Base-by-base conservation (phyloP, 2,113 vertebrate genomes). In the Solea solea region DNA sequence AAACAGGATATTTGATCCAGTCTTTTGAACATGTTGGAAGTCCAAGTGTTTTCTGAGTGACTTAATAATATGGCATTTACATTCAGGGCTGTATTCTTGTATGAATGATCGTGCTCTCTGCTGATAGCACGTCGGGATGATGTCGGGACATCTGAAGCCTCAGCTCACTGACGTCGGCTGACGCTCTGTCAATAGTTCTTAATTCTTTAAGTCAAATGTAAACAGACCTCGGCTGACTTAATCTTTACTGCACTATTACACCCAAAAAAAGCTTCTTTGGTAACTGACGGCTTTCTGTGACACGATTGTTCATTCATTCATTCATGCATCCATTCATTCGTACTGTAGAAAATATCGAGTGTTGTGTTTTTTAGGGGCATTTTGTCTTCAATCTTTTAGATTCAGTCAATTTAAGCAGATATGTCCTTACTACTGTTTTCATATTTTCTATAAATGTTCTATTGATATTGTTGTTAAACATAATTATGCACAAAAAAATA, bases 151-250 rank as follows among this genome's bases (percentile, higher is more conserved):
- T 71, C 49, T 85, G 72, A 69, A 39, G 52, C 62, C 54, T 74
- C 76, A 80, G 8, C 54, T 55, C 39, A 53, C 62, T 69, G 72
- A 87, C 67, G 53, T 56, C n/a, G 8, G 53, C 5, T 78, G 73
- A 49, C 80, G 61, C 57, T 2, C 52, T 46, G 53, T 85, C 70
- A 76, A 11, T 65, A 21, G 61, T 61, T 25, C 39, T 40, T 15
- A 49, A 61, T 69, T 58, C 66, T 74, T 72, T 81, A 68, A 78
- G 64, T 73, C 71, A 6, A 60, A 12, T 34, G 16, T 76, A 72
- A 68, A 72, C 10, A 54, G 34, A 14, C 48, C 65, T 53, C 3
- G 63, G 56, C 42, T 51, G 51, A 4, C 67, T 68, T 69, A 34
- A 10, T 69, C 14, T 53, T 61, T 25, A 59, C 27, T 66, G 14